These are phyloP conservation scores for Punctoribates punctum DNA, from an alignment of 2,888 invertebrate species.

Conservation along the genomic window DNA sequence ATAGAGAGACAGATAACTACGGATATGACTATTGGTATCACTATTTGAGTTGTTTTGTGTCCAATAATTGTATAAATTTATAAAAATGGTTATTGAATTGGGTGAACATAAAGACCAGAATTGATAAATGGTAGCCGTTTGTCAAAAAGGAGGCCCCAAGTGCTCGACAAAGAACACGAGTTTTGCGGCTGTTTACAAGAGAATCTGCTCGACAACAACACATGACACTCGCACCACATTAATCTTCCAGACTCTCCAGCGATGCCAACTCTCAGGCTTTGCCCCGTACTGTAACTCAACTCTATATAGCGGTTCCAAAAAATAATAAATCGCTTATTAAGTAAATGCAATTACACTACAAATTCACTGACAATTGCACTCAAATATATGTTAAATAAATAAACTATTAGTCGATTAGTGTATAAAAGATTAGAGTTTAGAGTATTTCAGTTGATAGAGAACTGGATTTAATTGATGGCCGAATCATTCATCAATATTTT, in stretches of 20 bases:
- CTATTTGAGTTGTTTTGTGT: not conserved
- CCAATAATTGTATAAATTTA: conserved; percentile 16
- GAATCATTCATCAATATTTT: conserved; percentile 28
- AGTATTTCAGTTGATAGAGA: conserved; percentile 10
- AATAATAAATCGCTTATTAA: conserved; percentile 24
- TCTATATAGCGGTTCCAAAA: not conserved
- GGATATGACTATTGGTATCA: not conserved
- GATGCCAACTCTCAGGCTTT: too few relatives aligned
- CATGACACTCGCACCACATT: conserved; percentile 27
- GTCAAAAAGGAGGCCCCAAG: conserved; percentile 27
- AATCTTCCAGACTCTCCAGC: conserved; percentile 29
- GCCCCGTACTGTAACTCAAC: not conserved
- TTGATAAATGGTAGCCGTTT: conserved; percentile 30
- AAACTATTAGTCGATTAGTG: not conserved
- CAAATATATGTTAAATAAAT: not conserved
- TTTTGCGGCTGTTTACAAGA: conserved; percentile 26
- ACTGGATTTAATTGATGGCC: conserved; percentile 21
- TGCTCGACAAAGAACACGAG: conserved; percentile 18
- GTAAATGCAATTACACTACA: not conserved
- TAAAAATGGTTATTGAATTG: conserved; percentile 29
- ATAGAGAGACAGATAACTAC: not conserved
- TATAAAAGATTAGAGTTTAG: not conserved
- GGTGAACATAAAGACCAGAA: not conserved
- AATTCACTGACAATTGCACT: not conserved
- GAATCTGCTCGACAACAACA: conserved; percentile 30